phyloP scores from a whole-genome alignment of 2,797 vertebrate species.

The Coluber constrictor region DNA sequence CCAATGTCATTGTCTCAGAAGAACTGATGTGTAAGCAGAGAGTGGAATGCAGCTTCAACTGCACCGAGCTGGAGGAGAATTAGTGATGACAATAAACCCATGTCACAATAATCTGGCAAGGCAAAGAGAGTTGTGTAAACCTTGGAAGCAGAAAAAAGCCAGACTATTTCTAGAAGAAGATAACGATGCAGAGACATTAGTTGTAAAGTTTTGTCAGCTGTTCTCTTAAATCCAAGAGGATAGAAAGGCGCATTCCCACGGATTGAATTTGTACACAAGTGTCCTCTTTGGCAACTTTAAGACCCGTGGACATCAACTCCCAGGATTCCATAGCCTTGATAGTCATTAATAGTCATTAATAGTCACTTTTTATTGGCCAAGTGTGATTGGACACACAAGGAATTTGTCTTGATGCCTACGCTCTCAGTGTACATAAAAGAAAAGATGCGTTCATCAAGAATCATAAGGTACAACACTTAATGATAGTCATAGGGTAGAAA shows the following conservation, averaged over 20 bases:
- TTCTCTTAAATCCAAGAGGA: constrained; percentile 13
- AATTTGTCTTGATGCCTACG: too few species aligned
- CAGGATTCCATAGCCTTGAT: neutral
- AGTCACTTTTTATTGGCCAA: too few species aligned
- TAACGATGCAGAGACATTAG: neutral
- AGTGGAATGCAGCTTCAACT: neutral
- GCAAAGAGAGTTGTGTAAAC: neutral
- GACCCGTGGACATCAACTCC: neutral
- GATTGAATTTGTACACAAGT: neutral
- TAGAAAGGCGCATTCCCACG: neutral
- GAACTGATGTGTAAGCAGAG: neutral
- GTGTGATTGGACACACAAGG: too few species aligned
- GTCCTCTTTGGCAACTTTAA: neutral
- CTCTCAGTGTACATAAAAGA: too few species aligned
- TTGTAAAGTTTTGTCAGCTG: constrained; percentile 2
- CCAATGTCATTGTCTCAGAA: neutral
- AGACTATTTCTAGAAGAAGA: neutral
- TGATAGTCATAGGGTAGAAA: too few species aligned
- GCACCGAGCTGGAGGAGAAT: neutral
- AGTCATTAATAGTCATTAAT: too few species aligned
- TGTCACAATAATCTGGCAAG: neutral
- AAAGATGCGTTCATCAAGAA: too few species aligned
- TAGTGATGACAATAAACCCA: neutral
- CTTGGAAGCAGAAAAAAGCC: neutral
- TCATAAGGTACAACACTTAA: too few species aligned